Conservation (phyloP, 2,888 invertebrate species). For the Megalurothrips usitatus region DNA sequence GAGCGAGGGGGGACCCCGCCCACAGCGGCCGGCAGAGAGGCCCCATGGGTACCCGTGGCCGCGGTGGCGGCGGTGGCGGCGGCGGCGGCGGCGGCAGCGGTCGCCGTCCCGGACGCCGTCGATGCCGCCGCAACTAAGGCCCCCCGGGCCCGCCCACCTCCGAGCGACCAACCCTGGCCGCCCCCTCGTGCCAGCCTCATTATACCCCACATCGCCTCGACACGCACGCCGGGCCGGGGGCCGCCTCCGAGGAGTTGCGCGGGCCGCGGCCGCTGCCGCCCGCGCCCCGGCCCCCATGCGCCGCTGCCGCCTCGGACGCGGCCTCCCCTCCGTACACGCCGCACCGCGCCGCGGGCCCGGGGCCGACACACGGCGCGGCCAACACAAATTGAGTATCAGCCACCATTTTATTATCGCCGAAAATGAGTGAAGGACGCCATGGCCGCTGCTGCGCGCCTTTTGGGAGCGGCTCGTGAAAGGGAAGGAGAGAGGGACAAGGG, state of each 20-base stretch:
- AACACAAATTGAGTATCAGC: slow-evolving; percentile 23
- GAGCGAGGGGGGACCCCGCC: neutral
- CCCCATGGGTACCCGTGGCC: too few relatives aligned
- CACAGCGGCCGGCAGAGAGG: neutral
- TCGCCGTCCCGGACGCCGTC: neutral
- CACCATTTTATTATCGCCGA: slow-evolving; percentile 26
- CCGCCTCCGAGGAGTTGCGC: neutral
- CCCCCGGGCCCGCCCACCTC: slow-evolving; percentile 18
- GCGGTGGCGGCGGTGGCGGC: too few relatives aligned
- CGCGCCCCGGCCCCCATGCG: too few relatives aligned
- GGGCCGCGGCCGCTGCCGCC: too few relatives aligned
- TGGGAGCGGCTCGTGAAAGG: neutral
- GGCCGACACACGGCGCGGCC: neutral
- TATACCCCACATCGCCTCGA: slow-evolving; percentile 19
- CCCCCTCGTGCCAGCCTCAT: neutral
- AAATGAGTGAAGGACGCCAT: slow-evolving; percentile 24
- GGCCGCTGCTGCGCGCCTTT: neutral
- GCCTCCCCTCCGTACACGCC: too few relatives aligned
- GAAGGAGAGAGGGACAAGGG: neutral
- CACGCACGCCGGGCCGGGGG: neutral
- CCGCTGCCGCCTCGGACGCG: too few relatives aligned
- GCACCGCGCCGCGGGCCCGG: too few relatives aligned
- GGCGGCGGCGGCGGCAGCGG: neutral
- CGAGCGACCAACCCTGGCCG: slow-evolving; percentile 3
- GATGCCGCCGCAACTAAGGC: neutral